Percentiles rank a stretch among this genome's conserved stretches.
phyloP scores from a whole-genome alignment of 2,113 vertebrate species.

The Ceyx cyanopectus region DNA sequence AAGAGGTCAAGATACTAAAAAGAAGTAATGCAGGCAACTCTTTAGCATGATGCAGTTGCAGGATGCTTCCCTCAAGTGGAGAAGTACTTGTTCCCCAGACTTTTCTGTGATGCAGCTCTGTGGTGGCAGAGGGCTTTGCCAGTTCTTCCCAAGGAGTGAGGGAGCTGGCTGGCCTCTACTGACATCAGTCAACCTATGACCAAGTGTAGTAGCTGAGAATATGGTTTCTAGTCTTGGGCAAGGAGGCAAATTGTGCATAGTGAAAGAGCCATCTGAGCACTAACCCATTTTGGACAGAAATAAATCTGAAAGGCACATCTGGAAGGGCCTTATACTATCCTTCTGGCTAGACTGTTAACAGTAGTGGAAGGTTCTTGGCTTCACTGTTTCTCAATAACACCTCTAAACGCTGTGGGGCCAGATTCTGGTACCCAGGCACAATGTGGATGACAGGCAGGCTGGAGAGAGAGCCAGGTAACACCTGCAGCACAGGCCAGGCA shows the following conservation, averaged over 20 bases:
- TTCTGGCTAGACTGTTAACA: neutral
- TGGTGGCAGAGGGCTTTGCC: neutral
- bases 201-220: neutral
- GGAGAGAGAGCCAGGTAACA: neutral
- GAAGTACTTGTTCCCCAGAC: neutral
- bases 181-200: neutral
- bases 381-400: neutral
- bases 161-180: neutral
- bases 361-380: neutral
- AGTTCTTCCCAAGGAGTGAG: accelerated
- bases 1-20: neutral
- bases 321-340: neutral
- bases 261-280: neutral
- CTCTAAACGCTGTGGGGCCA: neutral
- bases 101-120: neutral
- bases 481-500: neutral
- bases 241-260: neutral
- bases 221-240: neutral
- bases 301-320: accelerated
- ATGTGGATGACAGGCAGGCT: neutral
- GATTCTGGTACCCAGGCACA: neutral
- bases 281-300: neutral
- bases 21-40: neutral
- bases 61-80: accelerated
- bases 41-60: neutral